These are phyloP conservation scores for Pyrgus malvae DNA, from an alignment of 2,888 invertebrate species.

Conservation along the genomic window DNA sequence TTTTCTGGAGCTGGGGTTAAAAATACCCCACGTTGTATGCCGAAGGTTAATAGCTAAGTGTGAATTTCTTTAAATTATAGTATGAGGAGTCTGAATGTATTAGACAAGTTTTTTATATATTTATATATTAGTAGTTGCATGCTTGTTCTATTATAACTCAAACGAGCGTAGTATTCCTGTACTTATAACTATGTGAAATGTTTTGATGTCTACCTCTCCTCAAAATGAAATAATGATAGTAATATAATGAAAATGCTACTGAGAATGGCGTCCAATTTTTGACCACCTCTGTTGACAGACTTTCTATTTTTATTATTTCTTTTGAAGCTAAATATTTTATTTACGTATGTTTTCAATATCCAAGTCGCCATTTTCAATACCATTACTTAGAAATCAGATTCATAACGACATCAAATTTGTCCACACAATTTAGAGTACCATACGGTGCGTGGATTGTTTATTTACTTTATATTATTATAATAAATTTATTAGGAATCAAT, in stretches of 20 bases:
- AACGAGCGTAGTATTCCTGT: constrained; percentile 12
- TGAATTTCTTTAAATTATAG: constrained; percentile 36
- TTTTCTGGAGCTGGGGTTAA: too few species aligned
- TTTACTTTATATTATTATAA: constrained; percentile 59
- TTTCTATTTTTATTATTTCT: too few species aligned
- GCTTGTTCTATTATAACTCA: constrained; percentile 11
- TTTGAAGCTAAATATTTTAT: too few species aligned
- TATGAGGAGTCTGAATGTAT: constrained; percentile 36
- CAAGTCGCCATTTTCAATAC: constrained; percentile 49
- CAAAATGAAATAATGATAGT: constrained; percentile 10
- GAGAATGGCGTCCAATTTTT: constrained; percentile 1
- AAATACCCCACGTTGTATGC: too few species aligned
- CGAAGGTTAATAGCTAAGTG: constrained; percentile 36
- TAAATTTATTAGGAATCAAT: constrained; percentile 40
- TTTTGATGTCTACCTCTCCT: constrained; percentile 24
- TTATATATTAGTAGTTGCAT: constrained; percentile 21
- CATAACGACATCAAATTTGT: constrained; percentile 43
- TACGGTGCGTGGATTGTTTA: constrained; percentile 65
- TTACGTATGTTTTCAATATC: too few species aligned
- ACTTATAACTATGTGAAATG: constrained; percentile 22
- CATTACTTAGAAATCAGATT: constrained; percentile 33
- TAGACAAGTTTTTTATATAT: constrained; percentile 6
- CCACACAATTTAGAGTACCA: constrained; percentile 56
- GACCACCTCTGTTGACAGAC: too few species aligned
- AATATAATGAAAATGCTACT: constrained; percentile 7